phyloP scores from a whole-genome alignment of 2,113 vertebrate genomes.

The Aldabrachelys gigantea region DNA sequence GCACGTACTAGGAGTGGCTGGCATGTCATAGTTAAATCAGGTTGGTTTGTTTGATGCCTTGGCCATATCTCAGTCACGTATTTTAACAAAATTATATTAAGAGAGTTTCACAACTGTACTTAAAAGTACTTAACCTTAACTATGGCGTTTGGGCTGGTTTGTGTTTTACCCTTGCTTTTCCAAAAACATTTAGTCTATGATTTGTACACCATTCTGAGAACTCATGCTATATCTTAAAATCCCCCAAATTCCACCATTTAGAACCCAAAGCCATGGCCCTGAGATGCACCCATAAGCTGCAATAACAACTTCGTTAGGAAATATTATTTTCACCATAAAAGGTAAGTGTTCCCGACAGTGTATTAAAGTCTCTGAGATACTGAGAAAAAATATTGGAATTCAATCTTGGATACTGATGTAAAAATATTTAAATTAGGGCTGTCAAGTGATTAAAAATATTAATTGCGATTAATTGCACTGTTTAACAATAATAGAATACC shows the following conservation, averaged over 20 bases:
- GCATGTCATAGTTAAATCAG: neutral
- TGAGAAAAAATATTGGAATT: constrained; percentile 75
- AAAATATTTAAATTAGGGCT: constrained; percentile 52
- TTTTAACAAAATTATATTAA: neutral
- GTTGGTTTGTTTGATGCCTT: neutral
- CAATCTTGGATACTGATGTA: constrained; percentile 68
- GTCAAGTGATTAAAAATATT: no score
- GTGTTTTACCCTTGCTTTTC: constrained; percentile 6
- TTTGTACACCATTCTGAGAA: constrained; percentile 13
- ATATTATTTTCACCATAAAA: constrained; percentile 78
- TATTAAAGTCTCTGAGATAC: constrained; percentile 67
- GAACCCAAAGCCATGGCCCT: constrained; percentile 27
- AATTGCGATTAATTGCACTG: no score
- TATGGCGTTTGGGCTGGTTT: neutral
- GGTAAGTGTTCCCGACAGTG: constrained; percentile 72
- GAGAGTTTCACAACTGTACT: neutral
- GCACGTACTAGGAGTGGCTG: neutral
- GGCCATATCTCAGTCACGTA: neutral
- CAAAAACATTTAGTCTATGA: neutral
- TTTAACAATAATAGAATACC: no score
- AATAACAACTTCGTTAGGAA: constrained; percentile 73
- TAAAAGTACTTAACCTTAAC: neutral
- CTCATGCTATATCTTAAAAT: constrained; percentile 24
- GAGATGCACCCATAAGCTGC: constrained; percentile 64
- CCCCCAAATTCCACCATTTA: constrained; percentile 56